A percentile compares a stretch with the other conserved stretches of the same genome.
Conservation (phyloP, 2,888 invertebrate genomes). For the Teleogryllus oceanicus region DNA sequence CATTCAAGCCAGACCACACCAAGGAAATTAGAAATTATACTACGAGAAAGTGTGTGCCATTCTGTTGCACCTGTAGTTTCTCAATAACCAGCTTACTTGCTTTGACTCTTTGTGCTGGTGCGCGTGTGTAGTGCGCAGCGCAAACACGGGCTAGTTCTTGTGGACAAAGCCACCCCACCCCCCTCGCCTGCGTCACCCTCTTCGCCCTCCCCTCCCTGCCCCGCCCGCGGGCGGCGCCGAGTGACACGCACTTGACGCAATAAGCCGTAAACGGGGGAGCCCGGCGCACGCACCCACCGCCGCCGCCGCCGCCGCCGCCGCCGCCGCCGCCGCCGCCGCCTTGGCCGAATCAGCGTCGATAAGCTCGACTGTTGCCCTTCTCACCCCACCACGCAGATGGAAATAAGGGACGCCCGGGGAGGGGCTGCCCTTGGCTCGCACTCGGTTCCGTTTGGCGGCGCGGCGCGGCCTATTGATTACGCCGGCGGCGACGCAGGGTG, state of each 20-base stretch:
- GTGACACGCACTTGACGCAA: slow-evolving; percentile 18
- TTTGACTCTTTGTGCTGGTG: too few species aligned
- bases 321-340: background rate
- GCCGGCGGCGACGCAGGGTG: too few species aligned
- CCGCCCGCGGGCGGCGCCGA: background rate
- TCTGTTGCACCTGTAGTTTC: too few species aligned
- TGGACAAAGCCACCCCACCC: background rate
- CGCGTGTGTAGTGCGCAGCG: too few species aligned
- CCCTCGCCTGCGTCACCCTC: background rate
- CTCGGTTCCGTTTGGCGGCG: too few species aligned
- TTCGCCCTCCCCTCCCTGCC: background rate
- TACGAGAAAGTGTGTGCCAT: too few species aligned
- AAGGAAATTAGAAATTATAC: too few species aligned
- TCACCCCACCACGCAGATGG: background rate
- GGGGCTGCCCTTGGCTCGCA: background rate
- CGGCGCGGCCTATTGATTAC: too few species aligned
- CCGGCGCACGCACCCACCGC: background rate
- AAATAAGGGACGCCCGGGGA: background rate
- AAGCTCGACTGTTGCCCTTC: slow-evolving; percentile 10
- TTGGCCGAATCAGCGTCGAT: background rate
- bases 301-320: too few species aligned
- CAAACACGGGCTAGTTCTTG: too few species aligned
- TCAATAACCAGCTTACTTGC: too few species aligned
- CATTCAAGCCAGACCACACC: too few species aligned
- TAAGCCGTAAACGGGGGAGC: slow-evolving; percentile 7